These are phyloP conservation scores for Labeo rohita DNA, from an alignment of 2,113 vertebrate genomes.

Conservation along the genomic window DNA sequence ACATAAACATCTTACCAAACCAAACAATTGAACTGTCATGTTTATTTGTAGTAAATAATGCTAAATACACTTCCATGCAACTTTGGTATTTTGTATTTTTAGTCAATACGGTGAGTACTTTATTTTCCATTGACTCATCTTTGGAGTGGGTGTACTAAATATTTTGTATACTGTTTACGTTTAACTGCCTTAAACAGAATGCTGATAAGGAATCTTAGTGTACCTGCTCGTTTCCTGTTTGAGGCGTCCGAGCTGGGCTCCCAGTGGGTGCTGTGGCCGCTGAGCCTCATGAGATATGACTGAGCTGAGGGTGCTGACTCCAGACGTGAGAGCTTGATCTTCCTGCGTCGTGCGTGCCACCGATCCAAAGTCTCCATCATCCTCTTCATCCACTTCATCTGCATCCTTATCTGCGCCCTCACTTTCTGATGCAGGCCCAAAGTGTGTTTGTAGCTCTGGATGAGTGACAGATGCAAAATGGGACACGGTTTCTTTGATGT, in stretches of 20 bases:
- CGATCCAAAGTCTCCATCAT: constrained; percentile 70
- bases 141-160: neutral
- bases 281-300: constrained; percentile 70
- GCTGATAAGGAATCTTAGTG: neutral
- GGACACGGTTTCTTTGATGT: no score
- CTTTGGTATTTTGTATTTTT: neutral
- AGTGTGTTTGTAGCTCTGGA: constrained; percentile 86
- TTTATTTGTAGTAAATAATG: neutral
- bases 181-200: neutral
- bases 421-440: constrained; percentile 83
- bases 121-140: neutral
- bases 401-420: constrained; percentile 85
- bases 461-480: neutral
- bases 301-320: constrained; percentile 66
- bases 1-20: neutral
- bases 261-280: constrained; percentile 76
- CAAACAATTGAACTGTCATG: neutral
- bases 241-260: constrained; percentile 80
- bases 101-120: neutral
- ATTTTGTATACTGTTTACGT: neutral
- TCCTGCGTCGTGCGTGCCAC: constrained; percentile 62
- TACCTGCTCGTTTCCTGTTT: constrained; percentile 87
- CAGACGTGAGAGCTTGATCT: constrained; percentile 54
- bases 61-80: neutral
- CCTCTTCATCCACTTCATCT: constrained; percentile 79